These are phyloP conservation scores for Ptychobarbus kaznakovi DNA, from an alignment of 2,797 vertebrate species.

Conservation along the genomic window DNA sequence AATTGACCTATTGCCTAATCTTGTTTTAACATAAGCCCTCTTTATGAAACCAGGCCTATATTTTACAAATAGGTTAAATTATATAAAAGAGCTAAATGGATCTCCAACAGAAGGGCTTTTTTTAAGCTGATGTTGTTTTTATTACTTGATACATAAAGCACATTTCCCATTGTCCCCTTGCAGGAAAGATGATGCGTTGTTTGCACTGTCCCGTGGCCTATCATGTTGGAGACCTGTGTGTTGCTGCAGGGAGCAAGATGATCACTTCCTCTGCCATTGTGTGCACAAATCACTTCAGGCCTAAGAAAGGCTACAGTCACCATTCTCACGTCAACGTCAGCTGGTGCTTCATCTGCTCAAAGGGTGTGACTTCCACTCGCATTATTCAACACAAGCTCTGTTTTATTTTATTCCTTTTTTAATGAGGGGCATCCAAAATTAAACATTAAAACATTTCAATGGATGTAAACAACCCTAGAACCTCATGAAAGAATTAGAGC, in stretches of 20 bases:
- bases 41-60: too few species aligned
- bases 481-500: background rate
- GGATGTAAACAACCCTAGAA: background rate
- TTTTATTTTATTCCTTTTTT: conserved; percentile 6
- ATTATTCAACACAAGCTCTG: background rate
- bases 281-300: conserved; percentile 92
- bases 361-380: conserved; percentile 79
- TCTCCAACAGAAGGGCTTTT: background rate
- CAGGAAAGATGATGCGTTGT: conserved; percentile 93
- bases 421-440: background rate
- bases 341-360: conserved; percentile 99
- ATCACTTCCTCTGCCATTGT: conserved; percentile 87
- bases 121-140: background rate
- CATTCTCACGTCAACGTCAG: conserved; percentile 97
- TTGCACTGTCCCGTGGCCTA: conserved; percentile 95
- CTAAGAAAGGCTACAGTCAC: conserved; percentile 92
- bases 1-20: too few species aligned
- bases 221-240: conserved; percentile 88
- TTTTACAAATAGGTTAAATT: background rate
- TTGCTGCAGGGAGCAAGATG: conserved; percentile 91
- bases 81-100: background rate
- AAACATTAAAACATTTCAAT: background rate
- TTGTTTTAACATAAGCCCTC: too few species aligned
- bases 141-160: background rate
- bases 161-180: background rate